Conservation (phyloP, 2,113 vertebrate species). For the Neolamprologus caudopunctatus region DNA sequence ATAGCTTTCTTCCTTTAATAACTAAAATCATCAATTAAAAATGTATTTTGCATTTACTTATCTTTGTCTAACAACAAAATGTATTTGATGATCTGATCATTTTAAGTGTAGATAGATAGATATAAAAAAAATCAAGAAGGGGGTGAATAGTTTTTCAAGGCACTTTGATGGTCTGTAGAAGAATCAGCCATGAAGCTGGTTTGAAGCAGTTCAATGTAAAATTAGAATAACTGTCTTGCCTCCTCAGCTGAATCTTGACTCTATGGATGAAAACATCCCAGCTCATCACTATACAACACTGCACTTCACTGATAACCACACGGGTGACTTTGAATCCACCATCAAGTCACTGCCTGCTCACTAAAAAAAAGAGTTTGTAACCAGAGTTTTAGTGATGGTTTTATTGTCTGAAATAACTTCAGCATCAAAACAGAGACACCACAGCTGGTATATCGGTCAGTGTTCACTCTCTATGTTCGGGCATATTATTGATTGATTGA, state of each 20-base stretch:
- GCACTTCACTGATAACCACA: background rate
- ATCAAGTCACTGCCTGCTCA: background rate
- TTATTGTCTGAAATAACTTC: rapidly evolving
- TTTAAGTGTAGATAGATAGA: background rate
- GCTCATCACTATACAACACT: rapidly evolving
- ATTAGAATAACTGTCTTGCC: background rate
- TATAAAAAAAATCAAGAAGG: background rate
- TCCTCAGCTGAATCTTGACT: rapidly evolving
- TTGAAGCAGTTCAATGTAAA: background rate
- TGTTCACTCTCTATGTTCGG: background rate
- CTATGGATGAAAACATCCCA: background rate
- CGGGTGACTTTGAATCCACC: rapidly evolving
- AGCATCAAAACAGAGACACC: background rate
- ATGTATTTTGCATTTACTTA: background rate
- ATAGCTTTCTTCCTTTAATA: background rate
- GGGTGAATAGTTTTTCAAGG: rapidly evolving
- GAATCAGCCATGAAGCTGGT: background rate
- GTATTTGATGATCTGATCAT: background rate
- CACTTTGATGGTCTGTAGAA: background rate
- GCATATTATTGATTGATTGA: no score
- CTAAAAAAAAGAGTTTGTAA: background rate
- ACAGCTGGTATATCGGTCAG: background rate
- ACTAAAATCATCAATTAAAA: background rate
- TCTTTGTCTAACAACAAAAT: background rate
- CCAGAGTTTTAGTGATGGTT: background rate